A percentile compares a stretch with the other conserved stretches of the same genome.
phyloP scores from a whole-genome alignment of 2,888 invertebrate genomes.

The Helleia helle region DNA sequence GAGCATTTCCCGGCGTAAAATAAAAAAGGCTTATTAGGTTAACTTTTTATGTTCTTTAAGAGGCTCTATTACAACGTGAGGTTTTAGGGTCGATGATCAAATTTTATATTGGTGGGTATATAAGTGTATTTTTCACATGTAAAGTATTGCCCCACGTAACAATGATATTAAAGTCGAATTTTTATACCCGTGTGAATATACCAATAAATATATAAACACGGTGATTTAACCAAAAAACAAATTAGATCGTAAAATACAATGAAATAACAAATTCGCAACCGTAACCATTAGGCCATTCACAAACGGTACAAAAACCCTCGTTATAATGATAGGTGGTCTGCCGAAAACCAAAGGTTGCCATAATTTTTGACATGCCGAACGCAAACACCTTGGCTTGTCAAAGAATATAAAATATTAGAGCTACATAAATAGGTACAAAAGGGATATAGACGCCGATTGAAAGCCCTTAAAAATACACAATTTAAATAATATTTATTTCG shows the following conservation, averaged over 20 bases:
- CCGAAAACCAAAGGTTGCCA: constrained; percentile 41
- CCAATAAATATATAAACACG: background rate
- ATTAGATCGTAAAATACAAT: constrained; percentile 37
- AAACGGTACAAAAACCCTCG: constrained; percentile 50
- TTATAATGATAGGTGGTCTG: constrained; percentile 52
- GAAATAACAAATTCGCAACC: constrained; percentile 43
- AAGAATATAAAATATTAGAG: constrained; percentile 25
- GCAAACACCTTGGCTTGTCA: constrained; percentile 52
- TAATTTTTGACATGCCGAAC: constrained; percentile 56
- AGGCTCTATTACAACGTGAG: no score
- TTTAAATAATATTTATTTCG: no score
- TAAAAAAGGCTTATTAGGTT: background rate
- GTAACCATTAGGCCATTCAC: constrained; percentile 48
- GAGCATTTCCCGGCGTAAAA: no score
- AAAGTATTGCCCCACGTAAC: no score
- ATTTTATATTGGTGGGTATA: no score
- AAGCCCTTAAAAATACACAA: no score
- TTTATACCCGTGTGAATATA: no score
- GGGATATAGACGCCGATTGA: no score
- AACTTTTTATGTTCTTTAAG: background rate
- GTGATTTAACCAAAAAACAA: constrained; percentile 1
- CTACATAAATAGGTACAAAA: no score
- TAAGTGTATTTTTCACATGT: no score
- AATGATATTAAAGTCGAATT: no score
- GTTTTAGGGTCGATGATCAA: no score